Base-by-base conservation (phyloP, 2,797 vertebrate species). In the Peromyscus melanophrys region DNA sequence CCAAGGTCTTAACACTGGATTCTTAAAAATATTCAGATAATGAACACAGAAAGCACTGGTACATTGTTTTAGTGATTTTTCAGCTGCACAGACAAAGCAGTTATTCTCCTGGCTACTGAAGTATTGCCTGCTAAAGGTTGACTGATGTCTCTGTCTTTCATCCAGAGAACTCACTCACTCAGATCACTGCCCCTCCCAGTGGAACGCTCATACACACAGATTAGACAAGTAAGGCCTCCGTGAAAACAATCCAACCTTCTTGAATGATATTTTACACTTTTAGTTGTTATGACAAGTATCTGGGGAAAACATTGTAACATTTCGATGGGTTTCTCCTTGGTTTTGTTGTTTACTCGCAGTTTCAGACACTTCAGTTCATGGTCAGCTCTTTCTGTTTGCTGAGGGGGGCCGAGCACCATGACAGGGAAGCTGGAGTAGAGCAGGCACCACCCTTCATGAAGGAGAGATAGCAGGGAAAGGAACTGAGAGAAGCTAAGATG, bases 21-120 rank as follows among this genome's bases (percentile, higher is more conserved):
- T 65, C 2, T 71, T 92, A 76, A 31, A 87, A 81, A 67, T n/a
- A 34, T 57, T 57, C 40, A 87, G 71, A 86, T 55, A 92, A 49
- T 16, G 78, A 65, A 67, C 57, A 40, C 25, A 49, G 14, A 19
- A 85, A 12, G 10, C 11, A 17, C 5, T 13, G 37, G 21, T 43
- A 21, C 29, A 10, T 76, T 55, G 75, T 75, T 63, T 59, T 29
- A 52, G 49, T 29, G 23, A 5, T 43, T 25, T 37, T 29, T 57
- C 19, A 23, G 27, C 43, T n/a, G 3, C 12, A 43, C 12, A 37
- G 13, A 40, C 34, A 43, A 83, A 61, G 21, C n/a, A 76, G 55
- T n/a, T 31, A 4, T 59, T 89, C 34, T 6, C 1, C 17, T 14
- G 52, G 37, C 10, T 31, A 17, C 80, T 43, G 16, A 10, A 46